These are phyloP conservation scores for Halichoeres trimaculatus DNA, from an alignment of 2,113 vertebrate species.

Conservation along the genomic window DNA sequence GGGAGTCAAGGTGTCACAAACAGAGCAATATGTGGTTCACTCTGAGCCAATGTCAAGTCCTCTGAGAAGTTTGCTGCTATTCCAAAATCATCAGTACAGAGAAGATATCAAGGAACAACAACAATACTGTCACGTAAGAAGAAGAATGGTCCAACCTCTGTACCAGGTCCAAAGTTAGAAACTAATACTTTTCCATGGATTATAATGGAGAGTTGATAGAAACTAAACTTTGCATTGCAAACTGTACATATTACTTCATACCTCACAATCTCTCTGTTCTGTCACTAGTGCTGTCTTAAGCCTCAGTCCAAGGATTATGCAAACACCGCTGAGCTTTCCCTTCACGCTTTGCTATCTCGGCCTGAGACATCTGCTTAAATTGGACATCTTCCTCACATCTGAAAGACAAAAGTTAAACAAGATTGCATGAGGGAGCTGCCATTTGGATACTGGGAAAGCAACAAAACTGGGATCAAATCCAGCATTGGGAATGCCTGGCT, in stretches of 20 bases:
- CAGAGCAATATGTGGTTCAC: constrained; percentile 54
- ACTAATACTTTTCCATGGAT: constrained; percentile 62
- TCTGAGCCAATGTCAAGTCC: constrained; percentile 65
- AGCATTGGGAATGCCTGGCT: constrained; percentile 28
- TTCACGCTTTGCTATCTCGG: constrained; percentile 56
- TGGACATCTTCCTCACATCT: constrained; percentile 68
- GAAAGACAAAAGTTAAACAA: constrained; percentile 63
- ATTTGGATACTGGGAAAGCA: constrained; percentile 61
- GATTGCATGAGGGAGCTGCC: constrained; percentile 73
- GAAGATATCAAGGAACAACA: constrained; percentile 76
- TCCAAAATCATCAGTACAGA: constrained; percentile 65
- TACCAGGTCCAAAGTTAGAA: constrained; percentile 53
- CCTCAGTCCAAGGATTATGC: constrained; percentile 70
- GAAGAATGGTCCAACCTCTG: constrained; percentile 63
- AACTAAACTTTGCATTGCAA: constrained; percentile 76
- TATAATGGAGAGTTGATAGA: constrained; percentile 69
- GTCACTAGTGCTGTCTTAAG: constrained; percentile 65
- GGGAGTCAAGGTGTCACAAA: constrained; percentile 73
- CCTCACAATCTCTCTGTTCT: constrained; percentile 53
- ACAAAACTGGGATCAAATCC: constrained; percentile 43
- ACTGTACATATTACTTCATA: constrained; percentile 74
- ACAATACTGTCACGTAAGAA: constrained; percentile 75
- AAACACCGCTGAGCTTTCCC: constrained; percentile 59
- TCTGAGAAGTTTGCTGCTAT: constrained; percentile 75
- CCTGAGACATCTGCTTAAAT: constrained; percentile 62